phyloP scores from a whole-genome alignment of 2,113 vertebrate genomes.

The Cnemophilus loriae region DNA sequence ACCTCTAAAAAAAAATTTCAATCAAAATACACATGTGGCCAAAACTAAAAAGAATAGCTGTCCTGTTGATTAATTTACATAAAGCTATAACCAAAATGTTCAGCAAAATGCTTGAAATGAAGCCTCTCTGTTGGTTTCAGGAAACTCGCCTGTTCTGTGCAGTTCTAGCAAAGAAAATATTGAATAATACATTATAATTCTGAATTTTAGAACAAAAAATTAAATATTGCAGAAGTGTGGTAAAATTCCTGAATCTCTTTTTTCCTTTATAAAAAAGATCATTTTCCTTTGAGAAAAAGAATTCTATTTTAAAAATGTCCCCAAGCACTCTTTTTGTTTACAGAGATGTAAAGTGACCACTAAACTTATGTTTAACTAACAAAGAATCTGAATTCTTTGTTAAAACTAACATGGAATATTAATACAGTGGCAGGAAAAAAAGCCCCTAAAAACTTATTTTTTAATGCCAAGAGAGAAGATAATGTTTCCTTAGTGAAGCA shows the following conservation, averaged over 20 bases:
- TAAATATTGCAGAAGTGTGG: background rate
- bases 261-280: background rate
- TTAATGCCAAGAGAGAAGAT: background rate
- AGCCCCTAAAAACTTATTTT: fast-evolving
- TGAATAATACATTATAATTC: background rate
- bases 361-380: background rate
- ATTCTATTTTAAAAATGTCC: background rate
- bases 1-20: background rate
- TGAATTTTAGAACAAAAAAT: background rate
- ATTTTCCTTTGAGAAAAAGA: background rate
- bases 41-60: background rate
- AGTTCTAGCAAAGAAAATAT: background rate
- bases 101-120: background rate
- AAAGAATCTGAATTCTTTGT: background rate
- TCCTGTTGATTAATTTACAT: background rate
- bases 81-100: background rate
- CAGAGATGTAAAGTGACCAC: background rate
- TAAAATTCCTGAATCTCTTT: background rate
- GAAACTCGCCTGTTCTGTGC: background rate
- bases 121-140: background rate
- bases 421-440: background rate
- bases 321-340: background rate
- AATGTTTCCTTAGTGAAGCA: background rate
- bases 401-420: background rate
- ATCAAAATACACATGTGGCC: background rate